A percentile compares a stretch with the other conserved stretches of the same genome.
Evolutionary conservation across 2,888 invertebrate species (phyloP).

Genomic region (Gryllus longicercus): DNA sequence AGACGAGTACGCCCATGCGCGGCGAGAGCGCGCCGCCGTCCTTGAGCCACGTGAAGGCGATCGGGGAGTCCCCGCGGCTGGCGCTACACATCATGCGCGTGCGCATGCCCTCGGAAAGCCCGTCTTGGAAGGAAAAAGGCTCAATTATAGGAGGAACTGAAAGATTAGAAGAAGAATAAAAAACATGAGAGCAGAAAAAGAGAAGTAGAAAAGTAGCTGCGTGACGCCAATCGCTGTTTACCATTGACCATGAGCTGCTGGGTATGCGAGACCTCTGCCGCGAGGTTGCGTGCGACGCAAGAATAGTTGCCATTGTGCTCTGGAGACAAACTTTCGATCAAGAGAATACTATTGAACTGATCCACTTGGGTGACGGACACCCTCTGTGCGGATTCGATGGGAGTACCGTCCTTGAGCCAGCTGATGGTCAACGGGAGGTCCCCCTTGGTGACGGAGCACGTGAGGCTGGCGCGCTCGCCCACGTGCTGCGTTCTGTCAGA

Average conservation of each 20-base stretch:
- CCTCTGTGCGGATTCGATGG: constrained; percentile 60
- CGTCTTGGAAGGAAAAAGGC: constrained; percentile 80
- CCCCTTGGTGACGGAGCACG: constrained; percentile 72
- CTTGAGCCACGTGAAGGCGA: constrained; percentile 78
- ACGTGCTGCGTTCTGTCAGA: constrained; percentile 65
- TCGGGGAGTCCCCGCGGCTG: constrained; percentile 74
- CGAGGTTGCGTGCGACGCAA: constrained; percentile 68
- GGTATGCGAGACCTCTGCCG: constrained; percentile 69
- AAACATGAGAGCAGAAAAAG: constrained; percentile 55
- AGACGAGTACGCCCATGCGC: constrained; percentile 64
- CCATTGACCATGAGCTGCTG: constrained; percentile 74
- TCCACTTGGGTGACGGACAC: constrained; percentile 70
- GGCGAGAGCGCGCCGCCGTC: constrained; percentile 69
- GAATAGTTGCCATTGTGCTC: constrained; percentile 76
- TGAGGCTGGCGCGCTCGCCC: constrained; percentile 68
- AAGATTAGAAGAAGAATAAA: constrained; percentile 50
- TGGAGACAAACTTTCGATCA: constrained; percentile 69
- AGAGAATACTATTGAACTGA: constrained; percentile 72
- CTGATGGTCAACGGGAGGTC: constrained; percentile 70
- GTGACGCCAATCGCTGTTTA: constrained; percentile 51
- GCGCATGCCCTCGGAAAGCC: constrained; percentile 76
- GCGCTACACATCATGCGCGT: constrained; percentile 78
- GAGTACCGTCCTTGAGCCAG: constrained; percentile 72
- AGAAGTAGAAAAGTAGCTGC: constrained; percentile 23
- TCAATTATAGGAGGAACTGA: constrained; percentile 82